These are phyloP conservation scores for Loris lydekkerianus DNA, from an alignment of 2,797 vertebrate species.

Conservation along the genomic window DNA sequence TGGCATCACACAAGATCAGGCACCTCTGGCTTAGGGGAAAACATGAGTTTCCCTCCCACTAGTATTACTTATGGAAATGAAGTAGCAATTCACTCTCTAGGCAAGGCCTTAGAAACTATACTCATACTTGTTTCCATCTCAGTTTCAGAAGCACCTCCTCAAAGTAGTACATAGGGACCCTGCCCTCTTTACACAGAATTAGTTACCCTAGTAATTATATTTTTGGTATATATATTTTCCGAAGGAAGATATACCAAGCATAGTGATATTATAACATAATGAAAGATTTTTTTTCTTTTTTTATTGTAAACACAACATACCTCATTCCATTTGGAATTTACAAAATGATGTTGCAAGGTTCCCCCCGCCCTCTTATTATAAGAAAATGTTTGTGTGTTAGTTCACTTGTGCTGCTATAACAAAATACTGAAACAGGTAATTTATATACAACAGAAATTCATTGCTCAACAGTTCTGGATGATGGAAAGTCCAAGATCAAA, in stretches of 20 bases:
- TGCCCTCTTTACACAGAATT: background rate
- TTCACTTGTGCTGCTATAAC: background rate
- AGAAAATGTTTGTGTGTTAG: background rate
- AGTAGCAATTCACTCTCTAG: background rate
- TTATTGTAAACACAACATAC: background rate
- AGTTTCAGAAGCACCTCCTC: background rate
- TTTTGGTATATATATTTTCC: background rate
- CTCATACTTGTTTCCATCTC: background rate
- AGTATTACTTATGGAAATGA: background rate
- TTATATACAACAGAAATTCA: background rate
- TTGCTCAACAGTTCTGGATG: background rate
- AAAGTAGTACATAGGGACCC: background rate
- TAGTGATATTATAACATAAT: slow-evolving; percentile 1
- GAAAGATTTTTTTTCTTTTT: background rate
- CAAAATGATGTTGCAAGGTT: background rate
- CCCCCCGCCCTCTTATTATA: background rate
- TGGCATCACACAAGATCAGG: background rate
- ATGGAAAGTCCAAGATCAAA: background rate
- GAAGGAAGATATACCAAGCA: background rate
- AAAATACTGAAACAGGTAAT: background rate
- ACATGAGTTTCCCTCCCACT: background rate
- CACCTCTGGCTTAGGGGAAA: background rate
- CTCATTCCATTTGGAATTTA: background rate
- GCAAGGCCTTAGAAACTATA: background rate
- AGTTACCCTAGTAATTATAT: background rate